phyloP scores from a whole-genome alignment of 2,113 vertebrate genomes.

The Holacanthus passer region DNA sequence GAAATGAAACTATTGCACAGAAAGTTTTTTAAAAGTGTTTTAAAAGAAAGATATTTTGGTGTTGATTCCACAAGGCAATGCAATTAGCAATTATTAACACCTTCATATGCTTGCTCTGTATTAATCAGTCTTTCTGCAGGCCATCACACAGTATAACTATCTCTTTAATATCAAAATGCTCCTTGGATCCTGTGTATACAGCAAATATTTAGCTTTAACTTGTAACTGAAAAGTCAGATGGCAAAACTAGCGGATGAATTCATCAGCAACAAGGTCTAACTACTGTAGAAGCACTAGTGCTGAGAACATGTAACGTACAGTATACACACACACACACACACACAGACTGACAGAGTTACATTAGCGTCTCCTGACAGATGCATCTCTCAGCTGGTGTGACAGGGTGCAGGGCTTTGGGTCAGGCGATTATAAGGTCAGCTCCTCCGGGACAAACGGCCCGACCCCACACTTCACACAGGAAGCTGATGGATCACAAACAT shows the following conservation, averaged over 20 bases:
- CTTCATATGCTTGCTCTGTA: too few species aligned
- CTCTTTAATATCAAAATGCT: neutral
- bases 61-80: neutral
- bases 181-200: neutral
- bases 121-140: too few species aligned
- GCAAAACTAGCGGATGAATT: neutral
- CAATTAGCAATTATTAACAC: neutral
- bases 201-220: neutral
- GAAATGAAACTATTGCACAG: too few species aligned
- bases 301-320: neutral
- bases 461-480: slow-evolving; percentile 53
- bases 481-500: slow-evolving; percentile 61
- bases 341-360: neutral
- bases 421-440: slow-evolving; percentile 52
- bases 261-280: neutral
- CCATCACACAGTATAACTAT: too few species aligned
- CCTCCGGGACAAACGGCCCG: slow-evolving; percentile 31
- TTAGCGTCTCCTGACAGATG: slow-evolving; percentile 15
- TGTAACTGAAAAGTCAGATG: neutral
- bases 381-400: slow-evolving; percentile 14
- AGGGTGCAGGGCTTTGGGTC: slow-evolving; percentile 17
- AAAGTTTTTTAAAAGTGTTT: neutral
- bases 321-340: neutral
- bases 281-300: neutral
- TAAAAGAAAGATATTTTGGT: neutral